Conservation (phyloP, 2,797 vertebrate genomes). For the Brachyalestes nurse region DNA sequence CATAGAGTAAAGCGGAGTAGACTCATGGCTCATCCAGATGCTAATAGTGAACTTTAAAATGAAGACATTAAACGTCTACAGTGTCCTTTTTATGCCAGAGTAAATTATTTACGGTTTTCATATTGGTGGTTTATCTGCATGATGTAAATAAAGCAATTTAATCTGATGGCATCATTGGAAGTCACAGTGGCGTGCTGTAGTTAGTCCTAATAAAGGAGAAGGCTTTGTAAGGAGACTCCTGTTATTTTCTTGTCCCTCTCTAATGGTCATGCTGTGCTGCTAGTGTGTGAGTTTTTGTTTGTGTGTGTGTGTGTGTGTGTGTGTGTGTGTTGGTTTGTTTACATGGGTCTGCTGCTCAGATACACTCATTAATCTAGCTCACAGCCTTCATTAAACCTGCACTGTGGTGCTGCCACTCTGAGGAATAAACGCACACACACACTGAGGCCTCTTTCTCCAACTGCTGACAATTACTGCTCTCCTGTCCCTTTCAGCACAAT, state of each 20-base stretch:
- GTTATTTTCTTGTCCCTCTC: constrained; percentile 9
- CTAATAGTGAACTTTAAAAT: background rate
- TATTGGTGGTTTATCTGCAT: constrained; percentile 14
- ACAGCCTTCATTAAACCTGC: constrained; percentile 48
- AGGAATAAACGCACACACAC: constrained; percentile 28
- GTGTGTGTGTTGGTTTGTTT: constrained; percentile 25
- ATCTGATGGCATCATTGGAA: constrained; percentile 1
- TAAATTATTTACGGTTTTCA: background rate
- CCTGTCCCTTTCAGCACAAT: constrained; percentile 42
- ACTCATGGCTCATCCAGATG: background rate
- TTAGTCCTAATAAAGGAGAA: constrained; percentile 22
- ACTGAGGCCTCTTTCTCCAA: constrained; percentile 14
- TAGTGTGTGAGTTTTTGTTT: no score
- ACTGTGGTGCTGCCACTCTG: constrained; percentile 26
- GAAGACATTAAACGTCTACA: background rate
- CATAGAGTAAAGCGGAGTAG: background rate
- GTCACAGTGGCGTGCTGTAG: background rate
- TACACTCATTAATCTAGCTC: constrained; percentile 49
- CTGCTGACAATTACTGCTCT: constrained; percentile 42
- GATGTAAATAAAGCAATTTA: background rate
- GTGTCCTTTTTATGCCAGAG: background rate
- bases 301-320: constrained; percentile 11
- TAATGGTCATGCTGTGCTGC: background rate
- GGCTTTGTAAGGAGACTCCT: constrained; percentile 6
- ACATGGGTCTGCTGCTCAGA: constrained; percentile 20